Evolutionary conservation across 2,113 vertebrate genomes (phyloP).

Genomic region (Cromileptes altivelis): DNA sequence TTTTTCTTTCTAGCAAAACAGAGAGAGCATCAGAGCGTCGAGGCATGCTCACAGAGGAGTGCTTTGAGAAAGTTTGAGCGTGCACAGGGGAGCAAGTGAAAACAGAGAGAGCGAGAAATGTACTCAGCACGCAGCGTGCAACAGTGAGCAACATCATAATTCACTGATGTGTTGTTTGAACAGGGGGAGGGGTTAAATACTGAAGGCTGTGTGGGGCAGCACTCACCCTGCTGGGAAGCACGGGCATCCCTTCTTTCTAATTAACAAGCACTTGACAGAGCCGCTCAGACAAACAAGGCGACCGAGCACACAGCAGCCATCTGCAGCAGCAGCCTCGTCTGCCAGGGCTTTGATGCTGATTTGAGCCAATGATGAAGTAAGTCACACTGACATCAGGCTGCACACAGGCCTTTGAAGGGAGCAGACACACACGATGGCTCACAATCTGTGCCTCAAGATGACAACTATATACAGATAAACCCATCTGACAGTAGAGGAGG

Average conservation of each 20-base stretch:
- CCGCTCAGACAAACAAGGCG: slow-evolving; percentile 59
- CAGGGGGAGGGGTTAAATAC: slow-evolving; percentile 40
- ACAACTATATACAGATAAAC: slow-evolving; percentile 41
- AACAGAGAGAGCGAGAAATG: not conserved
- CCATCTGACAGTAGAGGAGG: slow-evolving; percentile 37
- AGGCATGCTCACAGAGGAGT: slow-evolving; percentile 13
- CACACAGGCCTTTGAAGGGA: slow-evolving; percentile 54
- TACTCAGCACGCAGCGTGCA: slow-evolving; percentile 27
- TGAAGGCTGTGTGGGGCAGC: slow-evolving; percentile 29
- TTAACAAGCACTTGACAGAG: slow-evolving; percentile 68
- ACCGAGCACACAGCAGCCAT: slow-evolving; percentile 61
- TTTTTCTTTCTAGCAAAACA: slow-evolving; percentile 5
- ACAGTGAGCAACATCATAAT: slow-evolving; percentile 40
- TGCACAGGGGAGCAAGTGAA: slow-evolving; percentile 17
- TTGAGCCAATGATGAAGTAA: slow-evolving; percentile 74
- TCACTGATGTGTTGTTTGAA: slow-evolving; percentile 40
- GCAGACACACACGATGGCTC: slow-evolving; percentile 37
- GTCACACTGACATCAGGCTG: slow-evolving; percentile 62
- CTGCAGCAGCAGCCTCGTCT: slow-evolving; percentile 57
- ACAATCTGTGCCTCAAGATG: slow-evolving; percentile 67
- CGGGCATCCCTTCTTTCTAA: slow-evolving; percentile 45
- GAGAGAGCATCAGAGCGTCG: slow-evolving; percentile 24
- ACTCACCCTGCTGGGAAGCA: slow-evolving; percentile 50
- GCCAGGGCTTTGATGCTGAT: slow-evolving; percentile 71
- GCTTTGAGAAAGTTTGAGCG: slow-evolving; percentile 13